These are phyloP conservation scores for Hyphantria cunea DNA, from an alignment of 1,140 invertebrate species.

Conservation along the genomic window DNA sequence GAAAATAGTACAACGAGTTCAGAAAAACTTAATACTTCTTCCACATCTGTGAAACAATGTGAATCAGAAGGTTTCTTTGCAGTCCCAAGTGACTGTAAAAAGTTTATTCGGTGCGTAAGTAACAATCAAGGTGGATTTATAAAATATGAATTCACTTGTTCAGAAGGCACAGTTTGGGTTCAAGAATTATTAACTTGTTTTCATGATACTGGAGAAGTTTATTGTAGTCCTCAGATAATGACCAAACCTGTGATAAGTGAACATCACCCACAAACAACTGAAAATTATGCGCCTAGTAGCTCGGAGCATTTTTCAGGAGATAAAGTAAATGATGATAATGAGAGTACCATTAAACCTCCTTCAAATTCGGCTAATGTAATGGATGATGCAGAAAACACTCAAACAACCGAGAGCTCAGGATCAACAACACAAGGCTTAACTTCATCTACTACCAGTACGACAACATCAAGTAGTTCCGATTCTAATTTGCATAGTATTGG, in stretches of 20 bases:
- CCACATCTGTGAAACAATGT: too few species aligned
- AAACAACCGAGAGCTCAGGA: conserved; percentile 30
- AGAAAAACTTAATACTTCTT: not conserved
- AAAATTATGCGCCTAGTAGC: not conserved
- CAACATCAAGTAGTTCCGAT: conserved; percentile 14
- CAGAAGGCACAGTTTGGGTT: conserved; percentile 85
- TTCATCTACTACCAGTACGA: conserved; percentile 38
- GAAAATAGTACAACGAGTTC: conserved; percentile 3
- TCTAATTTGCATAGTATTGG: conserved; percentile 31
- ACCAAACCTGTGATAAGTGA: conserved; percentile 34
- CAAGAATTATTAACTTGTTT: conserved; percentile 38
- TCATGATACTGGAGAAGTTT: not conserved
- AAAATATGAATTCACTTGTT: conserved; percentile 85
- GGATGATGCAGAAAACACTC: conserved; percentile 38
- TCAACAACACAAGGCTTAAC: conserved; percentile 23
- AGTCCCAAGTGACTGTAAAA: conserved; percentile 83
- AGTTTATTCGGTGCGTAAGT: conserved; percentile 86
- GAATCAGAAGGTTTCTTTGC: conserved; percentile 76
- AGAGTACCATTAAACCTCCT: not conserved
- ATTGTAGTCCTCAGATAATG: too few species aligned
- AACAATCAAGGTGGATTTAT: conserved; percentile 82
- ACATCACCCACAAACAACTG: not conserved
- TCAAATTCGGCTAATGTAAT: conserved; percentile 5
- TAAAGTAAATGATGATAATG: not conserved
- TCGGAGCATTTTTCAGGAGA: not conserved